Evolutionary conservation across 2,797 vertebrate genomes (phyloP), one percentile per base, ranked within the genome.

Genomic region (Scleropages formosus): DNA sequence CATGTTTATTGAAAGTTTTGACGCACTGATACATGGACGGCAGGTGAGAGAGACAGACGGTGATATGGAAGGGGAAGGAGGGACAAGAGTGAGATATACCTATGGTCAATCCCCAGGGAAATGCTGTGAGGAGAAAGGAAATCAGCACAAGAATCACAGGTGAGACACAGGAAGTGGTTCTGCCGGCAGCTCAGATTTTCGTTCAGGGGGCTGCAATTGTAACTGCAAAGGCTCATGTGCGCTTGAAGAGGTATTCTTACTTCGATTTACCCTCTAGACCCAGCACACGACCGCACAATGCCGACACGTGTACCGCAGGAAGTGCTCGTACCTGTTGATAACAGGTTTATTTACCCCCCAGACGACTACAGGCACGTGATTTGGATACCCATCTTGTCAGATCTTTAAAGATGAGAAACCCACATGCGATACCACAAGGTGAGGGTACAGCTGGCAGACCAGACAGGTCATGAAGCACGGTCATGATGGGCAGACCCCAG

Each of bases 31-130:
- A 61, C 47, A 67, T 31, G 20, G 67, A 73, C 27, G 73, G 61
- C 61, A 62, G 58, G 51, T 76, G 61, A 70, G 20, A 53, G 65
- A 47, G 63, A 73, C 49, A 53, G 75, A 73, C 72, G 74, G 76
- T 65, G 76, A 71, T 24, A 67, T 12, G 31, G 75, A 78, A 78
- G 79, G 22, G 75, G 78, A 77, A 80, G 84, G 81, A 83, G 82
- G 65, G 85, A 83, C 78, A 82, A 85, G 81, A 83, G 88, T 81
- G 87, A 78, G 84, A 89, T 93, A 92, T 96, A 96, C 94, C 94
- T 97, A 96, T 93, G 88, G 87, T 95, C 92, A 94, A 87, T 91
- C 94, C 93, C 94, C 70, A 93, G 87, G 84, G 95, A 93, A 91
- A 94, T 88, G 91, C 95, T 97, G 93, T 92, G 91, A 91, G 31